Evolutionary conservation across 2,888 invertebrate genomes (phyloP).

Genomic region (Coelinius sp.): DNA sequence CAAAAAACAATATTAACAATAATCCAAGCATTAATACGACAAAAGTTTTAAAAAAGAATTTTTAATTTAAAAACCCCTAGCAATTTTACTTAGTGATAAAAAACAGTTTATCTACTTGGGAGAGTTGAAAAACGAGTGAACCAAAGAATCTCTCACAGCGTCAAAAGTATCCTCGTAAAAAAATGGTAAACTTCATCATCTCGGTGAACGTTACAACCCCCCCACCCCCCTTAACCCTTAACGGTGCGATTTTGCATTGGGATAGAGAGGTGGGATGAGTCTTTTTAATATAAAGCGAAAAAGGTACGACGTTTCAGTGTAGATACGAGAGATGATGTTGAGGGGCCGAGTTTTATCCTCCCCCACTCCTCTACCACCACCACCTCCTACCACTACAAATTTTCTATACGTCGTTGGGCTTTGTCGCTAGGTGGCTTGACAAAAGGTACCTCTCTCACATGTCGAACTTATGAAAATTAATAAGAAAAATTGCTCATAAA

Average conservation of each 20-base stretch:
- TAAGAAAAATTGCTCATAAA: slow-evolving; percentile 70
- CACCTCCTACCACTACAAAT: neutral
- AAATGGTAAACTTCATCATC: slow-evolving; percentile 34
- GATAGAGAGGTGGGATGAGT: slow-evolving; percentile 47
- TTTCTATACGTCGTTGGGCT: slow-evolving; percentile 46
- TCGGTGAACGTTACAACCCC: slow-evolving; percentile 5
- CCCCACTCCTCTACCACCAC: neutral
- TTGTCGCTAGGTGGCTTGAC: slow-evolving; percentile 54
- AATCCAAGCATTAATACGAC: neutral
- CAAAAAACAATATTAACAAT: slow-evolving; percentile 12
- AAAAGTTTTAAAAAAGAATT: slow-evolving; percentile 25
- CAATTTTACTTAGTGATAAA: slow-evolving; percentile 5
- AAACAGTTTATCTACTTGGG: slow-evolving; percentile 3
- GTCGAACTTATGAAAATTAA: slow-evolving; percentile 71
- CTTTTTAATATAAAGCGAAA: slow-evolving; percentile 41
- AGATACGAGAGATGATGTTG: slow-evolving; percentile 22
- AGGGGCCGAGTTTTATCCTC: neutral
- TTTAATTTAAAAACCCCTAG: slow-evolving; percentile 1
- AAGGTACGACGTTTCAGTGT: slow-evolving; percentile 10
- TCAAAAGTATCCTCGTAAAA: slow-evolving; percentile 58
- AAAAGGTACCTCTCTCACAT: slow-evolving; percentile 53
- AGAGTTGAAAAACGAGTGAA: slow-evolving; percentile 26
- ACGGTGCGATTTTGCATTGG: slow-evolving; percentile 24
- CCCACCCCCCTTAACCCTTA: too few species aligned
- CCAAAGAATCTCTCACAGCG: slow-evolving; percentile 32